Percentiles rank a stretch among this genome's conserved stretches.
Conservation (phyloP, 2,113 vertebrate genomes). For the Rhodinocichla rosea region DNA sequence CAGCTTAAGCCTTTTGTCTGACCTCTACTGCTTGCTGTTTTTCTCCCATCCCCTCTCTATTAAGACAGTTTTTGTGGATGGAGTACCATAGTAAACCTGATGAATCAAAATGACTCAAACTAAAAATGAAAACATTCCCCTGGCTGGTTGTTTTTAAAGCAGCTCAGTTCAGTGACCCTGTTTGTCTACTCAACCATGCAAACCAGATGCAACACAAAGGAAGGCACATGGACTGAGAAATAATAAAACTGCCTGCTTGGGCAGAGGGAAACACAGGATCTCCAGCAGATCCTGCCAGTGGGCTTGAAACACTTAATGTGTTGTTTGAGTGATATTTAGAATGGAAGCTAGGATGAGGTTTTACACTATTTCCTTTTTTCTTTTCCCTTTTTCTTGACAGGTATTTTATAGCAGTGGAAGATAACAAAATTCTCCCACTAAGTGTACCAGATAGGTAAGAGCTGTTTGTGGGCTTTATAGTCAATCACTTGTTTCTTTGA, state of each 20-base stretch:
- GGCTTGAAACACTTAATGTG: background rate
- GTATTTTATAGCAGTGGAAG: conserved; percentile 85
- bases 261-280: background rate
- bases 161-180: background rate
- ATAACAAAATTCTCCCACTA: conserved; percentile 80
- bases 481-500: background rate
- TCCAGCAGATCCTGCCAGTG: background rate
- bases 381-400: conserved; percentile 61
- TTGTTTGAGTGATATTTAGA: background rate
- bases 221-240: background rate
- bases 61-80: background rate
- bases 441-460: conserved; percentile 79
- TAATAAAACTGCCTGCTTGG: background rate
- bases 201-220: background rate
- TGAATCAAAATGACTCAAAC: background rate
- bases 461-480: background rate
- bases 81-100: background rate
- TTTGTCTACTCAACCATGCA: background rate
- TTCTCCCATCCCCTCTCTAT: background rate
- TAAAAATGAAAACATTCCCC: background rate
- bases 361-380: background rate
- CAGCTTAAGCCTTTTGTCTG: background rate
- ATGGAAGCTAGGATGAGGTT: background rate
- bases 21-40: background rate
- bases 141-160: background rate